phyloP scores from a whole-genome alignment of 2,797 vertebrate species.

The Tiaroga cobitis region DNA sequence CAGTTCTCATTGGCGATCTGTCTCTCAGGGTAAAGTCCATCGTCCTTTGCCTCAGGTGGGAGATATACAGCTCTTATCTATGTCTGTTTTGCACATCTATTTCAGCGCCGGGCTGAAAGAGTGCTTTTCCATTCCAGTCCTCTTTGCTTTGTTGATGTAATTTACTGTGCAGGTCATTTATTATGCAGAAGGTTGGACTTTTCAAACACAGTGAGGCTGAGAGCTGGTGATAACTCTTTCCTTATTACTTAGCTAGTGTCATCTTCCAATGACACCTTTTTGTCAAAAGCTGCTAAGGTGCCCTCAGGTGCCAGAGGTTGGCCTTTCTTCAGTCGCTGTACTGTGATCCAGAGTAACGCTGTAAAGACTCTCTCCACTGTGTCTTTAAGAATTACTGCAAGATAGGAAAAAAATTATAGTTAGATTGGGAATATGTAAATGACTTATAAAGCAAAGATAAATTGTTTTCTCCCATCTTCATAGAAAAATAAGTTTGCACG shows the following conservation, averaged over 20 bases:
- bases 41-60: constrained; percentile 25
- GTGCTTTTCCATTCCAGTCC: constrained; percentile 41
- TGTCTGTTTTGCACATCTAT: constrained; percentile 43
- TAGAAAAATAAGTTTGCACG: not conserved
- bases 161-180: constrained; percentile 55
- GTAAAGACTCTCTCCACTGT: not conserved
- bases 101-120: constrained; percentile 27
- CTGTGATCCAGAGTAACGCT: constrained; percentile 11
- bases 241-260: constrained; percentile 28
- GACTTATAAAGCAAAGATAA: not conserved
- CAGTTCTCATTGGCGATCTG: constrained; percentile 23
- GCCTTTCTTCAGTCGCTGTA: not conserved
- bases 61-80: constrained; percentile 44
- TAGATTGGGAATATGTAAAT: not conserved
- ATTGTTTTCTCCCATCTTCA: not conserved
- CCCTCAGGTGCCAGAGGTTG: constrained; percentile 1
- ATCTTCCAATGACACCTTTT: constrained; percentile 29
- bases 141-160: constrained; percentile 30
- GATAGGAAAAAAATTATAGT: not conserved
- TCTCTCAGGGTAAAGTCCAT: constrained; percentile 42
- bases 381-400: not conserved
- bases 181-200: constrained; percentile 38
- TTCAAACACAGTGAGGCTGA: constrained; percentile 49
- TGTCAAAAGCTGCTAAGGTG: constrained; percentile 27
- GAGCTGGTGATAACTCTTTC: constrained; percentile 44